These are phyloP conservation scores for Agapornis roseicollis DNA, from an alignment of 2,113 vertebrate species.

Conservation along the genomic window DNA sequence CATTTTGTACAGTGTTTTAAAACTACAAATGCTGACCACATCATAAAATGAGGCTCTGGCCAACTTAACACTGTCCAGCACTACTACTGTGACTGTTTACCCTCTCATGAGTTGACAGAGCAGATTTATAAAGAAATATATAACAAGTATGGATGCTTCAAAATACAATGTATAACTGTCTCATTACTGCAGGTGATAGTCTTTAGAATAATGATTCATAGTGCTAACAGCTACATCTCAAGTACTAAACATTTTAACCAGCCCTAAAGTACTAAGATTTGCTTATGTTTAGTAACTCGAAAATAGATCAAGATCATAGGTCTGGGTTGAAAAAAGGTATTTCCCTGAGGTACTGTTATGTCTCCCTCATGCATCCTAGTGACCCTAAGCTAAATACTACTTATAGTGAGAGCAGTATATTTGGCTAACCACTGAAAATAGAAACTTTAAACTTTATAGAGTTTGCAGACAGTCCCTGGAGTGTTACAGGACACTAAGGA, in stretches of 20 bases:
- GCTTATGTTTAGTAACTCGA: background rate
- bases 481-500: slow-evolving; percentile 67
- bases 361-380: background rate
- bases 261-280: background rate
- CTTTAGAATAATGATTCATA: background rate
- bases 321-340: background rate
- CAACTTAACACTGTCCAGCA: background rate
- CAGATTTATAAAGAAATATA: background rate
- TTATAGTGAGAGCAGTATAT: slow-evolving; percentile 3
- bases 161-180: background rate
- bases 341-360: background rate
- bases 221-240: background rate
- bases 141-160: background rate
- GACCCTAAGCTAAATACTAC: background rate
- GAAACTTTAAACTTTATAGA: slow-evolving; percentile 59
- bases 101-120: background rate
- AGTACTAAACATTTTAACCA: background rate
- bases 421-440: slow-evolving; percentile 16
- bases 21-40: background rate
- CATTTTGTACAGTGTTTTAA: background rate
- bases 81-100: background rate
- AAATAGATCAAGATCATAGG: background rate
- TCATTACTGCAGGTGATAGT: background rate
- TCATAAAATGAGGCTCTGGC: background rate
- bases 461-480: slow-evolving; percentile 69